Evolutionary conservation across 1,140 invertebrate species (phyloP).

Genomic region (Drosophila hydei): DNA sequence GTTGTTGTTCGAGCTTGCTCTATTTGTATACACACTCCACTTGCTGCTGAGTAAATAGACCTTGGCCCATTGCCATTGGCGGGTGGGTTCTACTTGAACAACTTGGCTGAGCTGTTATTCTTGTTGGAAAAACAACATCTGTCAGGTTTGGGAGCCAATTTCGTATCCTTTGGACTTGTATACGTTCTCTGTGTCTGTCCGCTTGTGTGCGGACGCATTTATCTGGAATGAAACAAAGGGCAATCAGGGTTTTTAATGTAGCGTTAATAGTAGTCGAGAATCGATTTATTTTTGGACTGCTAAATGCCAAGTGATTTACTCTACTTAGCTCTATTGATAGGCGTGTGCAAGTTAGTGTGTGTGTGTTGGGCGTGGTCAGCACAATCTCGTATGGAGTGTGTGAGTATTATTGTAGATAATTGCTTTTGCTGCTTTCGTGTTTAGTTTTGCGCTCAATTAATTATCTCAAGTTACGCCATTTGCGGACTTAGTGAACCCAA

Average conservation of each 20-base stretch:
- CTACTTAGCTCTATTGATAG: conserved; percentile 17
- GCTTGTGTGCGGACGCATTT: conserved; percentile 45
- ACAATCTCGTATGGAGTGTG: conserved; percentile 1
- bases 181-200: conserved; percentile 23
- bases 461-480: conserved; percentile 78
- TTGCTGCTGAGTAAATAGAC: conserved; percentile 49
- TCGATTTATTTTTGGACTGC: conserved; percentile 75
- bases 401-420: conserved; percentile 73
- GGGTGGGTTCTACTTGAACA: neutral
- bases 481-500: conserved; percentile 59
- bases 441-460: conserved; percentile 80
- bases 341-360: conserved; percentile 4
- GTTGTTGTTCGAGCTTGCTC: conserved; percentile 24
- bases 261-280: conserved; percentile 67
- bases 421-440: conserved; percentile 74
- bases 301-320: conserved; percentile 77
- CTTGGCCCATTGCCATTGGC: conserved; percentile 48
- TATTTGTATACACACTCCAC: conserved; percentile 45
- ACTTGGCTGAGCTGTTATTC: conserved; percentile 29
- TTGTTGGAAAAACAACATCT: conserved; percentile 49
- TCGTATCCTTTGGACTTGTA: conserved; percentile 38
- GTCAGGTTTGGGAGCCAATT: conserved; percentile 35
- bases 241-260: conserved; percentile 78
- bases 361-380: conserved; percentile 16
- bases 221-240: conserved; percentile 77